These are phyloP conservation scores for Heliothis virescens DNA, from an alignment of 1,140 invertebrate genomes.

Conservation along the genomic window DNA sequence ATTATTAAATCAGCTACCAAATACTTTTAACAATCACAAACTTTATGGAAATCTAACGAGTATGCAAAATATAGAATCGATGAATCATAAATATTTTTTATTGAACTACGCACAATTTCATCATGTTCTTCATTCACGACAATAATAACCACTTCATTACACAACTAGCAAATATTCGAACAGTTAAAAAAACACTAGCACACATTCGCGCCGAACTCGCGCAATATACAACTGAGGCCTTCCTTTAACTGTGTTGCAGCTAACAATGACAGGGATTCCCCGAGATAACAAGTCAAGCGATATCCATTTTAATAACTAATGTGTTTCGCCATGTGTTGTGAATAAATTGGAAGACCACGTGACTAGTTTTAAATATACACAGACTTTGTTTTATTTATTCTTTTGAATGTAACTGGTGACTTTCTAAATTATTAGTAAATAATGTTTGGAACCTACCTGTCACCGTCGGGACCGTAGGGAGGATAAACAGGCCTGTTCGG, in stretches of 20 bases:
- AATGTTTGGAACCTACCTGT: conserved; percentile 86
- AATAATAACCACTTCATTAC: background rate
- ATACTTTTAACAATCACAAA: no score
- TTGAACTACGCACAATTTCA: no score
- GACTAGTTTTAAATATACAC: no score
- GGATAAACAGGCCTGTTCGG: conserved; percentile 90
- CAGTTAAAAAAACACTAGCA: background rate
- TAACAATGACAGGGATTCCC: background rate
- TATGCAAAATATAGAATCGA: no score
- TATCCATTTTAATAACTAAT: background rate
- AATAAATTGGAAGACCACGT: background rate
- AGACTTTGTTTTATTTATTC: no score
- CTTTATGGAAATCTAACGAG: no score
- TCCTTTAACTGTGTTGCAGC: background rate
- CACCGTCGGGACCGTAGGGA: conserved; percentile 90
- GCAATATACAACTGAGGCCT: background rate
- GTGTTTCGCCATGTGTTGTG: background rate
- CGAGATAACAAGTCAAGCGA: conserved; percentile 14
- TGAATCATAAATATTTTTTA: no score
- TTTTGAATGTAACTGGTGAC: background rate
- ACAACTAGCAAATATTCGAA: background rate
- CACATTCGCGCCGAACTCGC: background rate
- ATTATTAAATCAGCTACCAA: background rate
- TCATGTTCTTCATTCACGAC: no score
- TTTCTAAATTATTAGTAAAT: background rate